These are phyloP conservation scores for Dipodomys merriami DNA, from an alignment of 2,113 vertebrate genomes.

Conservation along the genomic window DNA sequence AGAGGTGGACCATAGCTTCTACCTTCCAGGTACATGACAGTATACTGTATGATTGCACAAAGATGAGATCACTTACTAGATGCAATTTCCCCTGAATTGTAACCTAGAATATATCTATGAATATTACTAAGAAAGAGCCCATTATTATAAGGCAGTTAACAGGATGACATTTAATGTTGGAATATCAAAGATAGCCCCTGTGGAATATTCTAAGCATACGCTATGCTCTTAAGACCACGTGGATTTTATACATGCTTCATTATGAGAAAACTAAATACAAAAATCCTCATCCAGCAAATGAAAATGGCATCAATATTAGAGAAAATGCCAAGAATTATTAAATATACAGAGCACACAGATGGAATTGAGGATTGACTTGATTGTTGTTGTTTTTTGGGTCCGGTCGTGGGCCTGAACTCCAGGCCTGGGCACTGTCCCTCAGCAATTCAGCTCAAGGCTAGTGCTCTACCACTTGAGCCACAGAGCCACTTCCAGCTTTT, in stretches of 20 bases:
- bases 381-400: too few species aligned
- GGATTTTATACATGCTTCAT: background rate
- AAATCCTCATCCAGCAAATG: background rate
- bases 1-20: too few species aligned
- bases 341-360: background rate
- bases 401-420: too few species aligned
- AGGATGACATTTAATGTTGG: background rate
- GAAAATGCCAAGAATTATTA: background rate
- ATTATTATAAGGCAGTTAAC: background rate
- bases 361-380: background rate
- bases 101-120: background rate
- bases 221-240: background rate
- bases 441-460: too few species aligned
- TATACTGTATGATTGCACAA: background rate
- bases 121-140: background rate
- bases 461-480: too few species aligned
- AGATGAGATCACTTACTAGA: background rate
- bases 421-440: too few species aligned
- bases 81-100: background rate
- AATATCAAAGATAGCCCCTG: background rate
- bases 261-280: constrained; percentile 32
- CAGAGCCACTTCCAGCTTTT: too few species aligned
- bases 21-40: background rate
- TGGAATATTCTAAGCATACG: background rate
- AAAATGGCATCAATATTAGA: background rate